A percentile compares a stretch with the other conserved stretches of the same genome.
phyloP scores from a whole-genome alignment of 1,140 invertebrate species.

The Drosophila miranda region DNA sequence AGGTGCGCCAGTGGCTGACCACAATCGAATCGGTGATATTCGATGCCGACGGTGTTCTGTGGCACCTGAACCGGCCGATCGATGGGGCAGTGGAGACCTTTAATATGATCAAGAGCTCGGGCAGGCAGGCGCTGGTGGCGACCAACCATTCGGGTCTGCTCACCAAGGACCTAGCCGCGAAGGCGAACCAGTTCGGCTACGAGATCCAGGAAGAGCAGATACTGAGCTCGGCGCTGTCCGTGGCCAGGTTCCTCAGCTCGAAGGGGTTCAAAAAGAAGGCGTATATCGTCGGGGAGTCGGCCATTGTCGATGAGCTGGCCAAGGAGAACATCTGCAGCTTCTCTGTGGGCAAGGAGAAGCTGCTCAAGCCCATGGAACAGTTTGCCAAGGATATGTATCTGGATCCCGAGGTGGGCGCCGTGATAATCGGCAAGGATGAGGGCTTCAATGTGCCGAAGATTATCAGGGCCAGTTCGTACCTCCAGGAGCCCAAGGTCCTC shows the following conservation, averaged over 20 bases:
- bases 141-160: slow-evolving; percentile 41
- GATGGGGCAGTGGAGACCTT: slow-evolving; percentile 40
- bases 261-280: slow-evolving; percentile 52
- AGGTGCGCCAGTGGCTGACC: slow-evolving; percentile 48
- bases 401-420: slow-evolving; percentile 55
- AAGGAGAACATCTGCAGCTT: slow-evolving; percentile 15
- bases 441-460: slow-evolving; percentile 43
- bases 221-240: slow-evolving; percentile 17
- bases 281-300: slow-evolving; percentile 49
- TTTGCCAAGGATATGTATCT: slow-evolving; percentile 26
- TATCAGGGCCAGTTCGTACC: slow-evolving; percentile 32
- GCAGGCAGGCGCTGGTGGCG: slow-evolving; percentile 30
- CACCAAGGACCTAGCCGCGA: slow-evolving; percentile 4
- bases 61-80: slow-evolving; percentile 36
- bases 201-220: slow-evolving; percentile 1
- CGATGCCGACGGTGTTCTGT: slow-evolving; percentile 65
- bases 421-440: slow-evolving; percentile 56
- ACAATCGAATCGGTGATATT: slow-evolving; percentile 48
- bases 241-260: slow-evolving; percentile 34
- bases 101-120: slow-evolving; percentile 22
- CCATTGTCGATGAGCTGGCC: slow-evolving; percentile 32
- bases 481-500: slow-evolving; percentile 25
- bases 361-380: slow-evolving; percentile 12
- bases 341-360: not conserved
- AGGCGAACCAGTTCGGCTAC: slow-evolving; percentile 32